Conservation (phyloP, 2,113 vertebrate species). For the Labeo rohita region DNA sequence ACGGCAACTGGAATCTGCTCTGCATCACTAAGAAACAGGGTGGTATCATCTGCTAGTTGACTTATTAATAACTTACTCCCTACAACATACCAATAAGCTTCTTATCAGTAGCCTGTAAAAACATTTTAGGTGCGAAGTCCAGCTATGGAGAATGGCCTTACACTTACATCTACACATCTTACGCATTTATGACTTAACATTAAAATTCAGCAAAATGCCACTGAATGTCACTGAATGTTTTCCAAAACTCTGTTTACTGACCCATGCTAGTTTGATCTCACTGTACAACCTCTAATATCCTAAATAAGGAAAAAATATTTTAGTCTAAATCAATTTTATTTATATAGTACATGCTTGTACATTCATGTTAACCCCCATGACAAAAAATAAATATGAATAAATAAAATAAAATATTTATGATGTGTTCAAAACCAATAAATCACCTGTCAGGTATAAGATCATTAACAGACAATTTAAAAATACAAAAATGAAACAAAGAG, state of each 20-base stretch:
- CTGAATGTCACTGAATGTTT: not conserved
- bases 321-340: not conserved
- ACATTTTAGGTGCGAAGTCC: not conserved
- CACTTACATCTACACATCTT: too few species aligned
- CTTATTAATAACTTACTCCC: too few species aligned
- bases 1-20: too few species aligned
- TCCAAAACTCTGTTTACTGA: not conserved
- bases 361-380: not conserved
- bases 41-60: too few species aligned
- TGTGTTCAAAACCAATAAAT: not conserved
- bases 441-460: not conserved
- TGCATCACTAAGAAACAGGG: too few species aligned
- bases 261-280: not conserved
- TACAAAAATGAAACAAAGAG: too few species aligned
- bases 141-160: not conserved
- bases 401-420: not conserved
- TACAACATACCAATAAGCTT: too few species aligned
- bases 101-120: too few species aligned
- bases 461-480: not conserved
- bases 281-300: not conserved
- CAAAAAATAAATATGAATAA: not conserved
- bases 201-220: not conserved
- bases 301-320: not conserved
- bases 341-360: not conserved
- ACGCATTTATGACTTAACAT: not conserved